Conservation (phyloP, 1,140 invertebrate species). For the Drosophila parabipectinata region DNA sequence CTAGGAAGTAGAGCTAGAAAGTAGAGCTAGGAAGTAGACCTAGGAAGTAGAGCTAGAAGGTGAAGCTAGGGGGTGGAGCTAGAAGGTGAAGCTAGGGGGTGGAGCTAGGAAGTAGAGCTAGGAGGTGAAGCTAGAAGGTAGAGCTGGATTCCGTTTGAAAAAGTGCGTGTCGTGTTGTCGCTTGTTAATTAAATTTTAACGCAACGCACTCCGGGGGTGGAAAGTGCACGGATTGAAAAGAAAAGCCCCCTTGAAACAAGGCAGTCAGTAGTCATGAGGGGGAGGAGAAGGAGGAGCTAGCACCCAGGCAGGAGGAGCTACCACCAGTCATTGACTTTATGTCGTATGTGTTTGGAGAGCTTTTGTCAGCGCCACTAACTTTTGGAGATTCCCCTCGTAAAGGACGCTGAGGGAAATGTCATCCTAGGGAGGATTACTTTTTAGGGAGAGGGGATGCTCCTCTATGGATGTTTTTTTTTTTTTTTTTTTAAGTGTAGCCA, state of each 20-base stretch:
- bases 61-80: no score
- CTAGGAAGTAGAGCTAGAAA: no score
- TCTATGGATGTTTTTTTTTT: neutral
- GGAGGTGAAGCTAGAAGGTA: no score
- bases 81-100: no score
- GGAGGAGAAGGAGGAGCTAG: neutral
- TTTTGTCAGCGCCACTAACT: constrained; percentile 48
- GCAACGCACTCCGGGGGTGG: constrained; percentile 56
- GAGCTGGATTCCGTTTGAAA: neutral
- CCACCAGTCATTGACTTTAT: constrained; percentile 60
- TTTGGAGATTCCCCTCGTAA: constrained; percentile 54
- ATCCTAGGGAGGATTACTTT: no score
- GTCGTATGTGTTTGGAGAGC: constrained; percentile 31
- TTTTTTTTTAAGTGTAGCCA: constrained; percentile 5
- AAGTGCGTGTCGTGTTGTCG: constrained; percentile 46
- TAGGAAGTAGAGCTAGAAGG: no score
- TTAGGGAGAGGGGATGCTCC: no score
- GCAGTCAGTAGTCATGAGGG: no score
- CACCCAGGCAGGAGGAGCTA: neutral
- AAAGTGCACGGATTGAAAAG: constrained; percentile 2
- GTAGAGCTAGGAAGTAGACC: no score
- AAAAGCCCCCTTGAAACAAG: neutral
- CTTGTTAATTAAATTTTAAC: constrained; percentile 69
- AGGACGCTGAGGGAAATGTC: neutral
- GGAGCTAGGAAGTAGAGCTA: no score